phyloP scores from a whole-genome alignment of 2,888 invertebrate genomes.

The Trachelus iudaicus region DNA sequence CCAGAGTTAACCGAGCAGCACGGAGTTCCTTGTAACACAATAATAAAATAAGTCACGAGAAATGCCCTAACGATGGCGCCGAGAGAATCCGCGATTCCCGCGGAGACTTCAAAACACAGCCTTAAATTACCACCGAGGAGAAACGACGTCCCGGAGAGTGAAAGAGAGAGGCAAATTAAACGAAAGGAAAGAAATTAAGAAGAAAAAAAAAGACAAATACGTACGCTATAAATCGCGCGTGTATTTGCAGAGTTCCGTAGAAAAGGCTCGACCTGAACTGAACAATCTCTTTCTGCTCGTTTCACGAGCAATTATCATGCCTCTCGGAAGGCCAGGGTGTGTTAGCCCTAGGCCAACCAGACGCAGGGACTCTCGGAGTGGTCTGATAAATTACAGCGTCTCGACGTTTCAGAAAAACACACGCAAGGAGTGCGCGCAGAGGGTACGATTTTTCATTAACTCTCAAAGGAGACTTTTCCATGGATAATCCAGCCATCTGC shows the following conservation, averaged over 20 bases:
- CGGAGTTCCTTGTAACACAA: not conserved
- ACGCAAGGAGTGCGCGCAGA: slow-evolving; percentile 1
- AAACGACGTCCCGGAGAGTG: not conserved
- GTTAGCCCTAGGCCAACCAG: slow-evolving; percentile 8
- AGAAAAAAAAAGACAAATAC: not conserved
- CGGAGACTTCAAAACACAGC: not conserved
- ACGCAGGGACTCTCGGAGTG: slow-evolving; percentile 7
- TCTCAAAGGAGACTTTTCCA: not conserved
- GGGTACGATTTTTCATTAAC: not conserved
- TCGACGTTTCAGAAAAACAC: not conserved
- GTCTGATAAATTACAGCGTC: slow-evolving; percentile 9
- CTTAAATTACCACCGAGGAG: not conserved
- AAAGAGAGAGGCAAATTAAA: not conserved
- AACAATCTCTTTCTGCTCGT: slow-evolving; percentile 2
- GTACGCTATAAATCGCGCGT: not conserved
- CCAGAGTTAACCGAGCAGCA: not conserved
- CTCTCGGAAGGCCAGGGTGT: slow-evolving; percentile 6
- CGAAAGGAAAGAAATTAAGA: not conserved
- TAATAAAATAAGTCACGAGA: not conserved
- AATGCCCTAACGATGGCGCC: not conserved
- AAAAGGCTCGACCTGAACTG: not conserved
- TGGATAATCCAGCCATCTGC: too few relatives aligned
- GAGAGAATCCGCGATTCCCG: not conserved
- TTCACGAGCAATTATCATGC: slow-evolving; percentile 11
- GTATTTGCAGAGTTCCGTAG: not conserved